These are phyloP conservation scores for Gymnocephalus cernua DNA, from an alignment of 2,113 vertebrate genomes.

Conservation along the genomic window DNA sequence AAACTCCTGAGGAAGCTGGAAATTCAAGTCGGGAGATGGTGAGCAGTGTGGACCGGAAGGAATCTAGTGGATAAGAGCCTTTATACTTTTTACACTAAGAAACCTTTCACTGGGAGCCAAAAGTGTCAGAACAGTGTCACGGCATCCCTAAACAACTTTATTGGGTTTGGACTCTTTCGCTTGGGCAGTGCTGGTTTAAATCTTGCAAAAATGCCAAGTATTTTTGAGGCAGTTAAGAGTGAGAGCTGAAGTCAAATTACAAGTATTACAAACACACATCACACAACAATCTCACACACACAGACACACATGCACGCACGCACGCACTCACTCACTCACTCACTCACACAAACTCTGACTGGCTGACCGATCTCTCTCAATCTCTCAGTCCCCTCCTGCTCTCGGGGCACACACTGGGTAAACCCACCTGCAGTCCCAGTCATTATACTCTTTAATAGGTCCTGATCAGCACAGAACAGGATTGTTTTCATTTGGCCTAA, in stretches of 20 bases:
- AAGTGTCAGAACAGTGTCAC: conserved; percentile 67
- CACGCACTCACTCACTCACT: conserved; percentile 24
- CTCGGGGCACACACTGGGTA: conserved; percentile 62
- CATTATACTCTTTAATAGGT: conserved; percentile 69
- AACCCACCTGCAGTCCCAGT: conserved; percentile 52
- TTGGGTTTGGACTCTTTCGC: conserved; percentile 49
- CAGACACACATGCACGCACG: background rate
- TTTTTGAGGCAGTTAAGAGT: conserved; percentile 26
- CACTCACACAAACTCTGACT: conserved; percentile 25
- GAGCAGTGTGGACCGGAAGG: conserved; percentile 55
- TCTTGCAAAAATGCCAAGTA: conserved; percentile 33
- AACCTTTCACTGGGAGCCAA: conserved; percentile 62
- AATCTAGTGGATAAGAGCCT: conserved; percentile 63
- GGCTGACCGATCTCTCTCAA: conserved; percentile 32
- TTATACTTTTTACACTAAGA: conserved; percentile 56
- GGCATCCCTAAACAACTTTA: conserved; percentile 63
- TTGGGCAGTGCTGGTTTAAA: conserved; percentile 22
- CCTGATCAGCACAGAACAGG: conserved; percentile 62
- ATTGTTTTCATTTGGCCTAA: conserved; percentile 78
- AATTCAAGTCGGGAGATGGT: conserved; percentile 45
- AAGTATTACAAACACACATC: conserved; percentile 24
- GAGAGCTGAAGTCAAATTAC: conserved; percentile 38
- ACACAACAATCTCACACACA: conserved; percentile 12
- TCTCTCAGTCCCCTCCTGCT: conserved; percentile 22
- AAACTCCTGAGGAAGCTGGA: conserved; percentile 49